phyloP scores from a whole-genome alignment of 1,140 invertebrate species.

The Drosophila bocqueti region DNA sequence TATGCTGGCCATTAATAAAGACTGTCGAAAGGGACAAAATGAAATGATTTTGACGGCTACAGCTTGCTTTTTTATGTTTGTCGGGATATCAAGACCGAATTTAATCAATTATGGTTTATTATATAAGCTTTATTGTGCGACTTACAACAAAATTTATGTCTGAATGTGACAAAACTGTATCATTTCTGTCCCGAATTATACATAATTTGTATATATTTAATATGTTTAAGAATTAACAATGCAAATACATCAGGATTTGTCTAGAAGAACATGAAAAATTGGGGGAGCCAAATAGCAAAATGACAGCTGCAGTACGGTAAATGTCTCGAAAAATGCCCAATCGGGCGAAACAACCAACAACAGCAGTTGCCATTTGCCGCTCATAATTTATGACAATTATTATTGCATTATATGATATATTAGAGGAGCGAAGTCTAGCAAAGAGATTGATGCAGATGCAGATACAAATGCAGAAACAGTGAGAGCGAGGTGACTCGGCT shows the following conservation, averaged over 20 bases:
- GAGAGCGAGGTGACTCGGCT: constrained; percentile 44
- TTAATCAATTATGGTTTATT: constrained; percentile 1
- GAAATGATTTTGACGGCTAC: constrained; percentile 6
- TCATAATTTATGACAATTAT: constrained; percentile 78
- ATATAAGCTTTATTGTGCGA: neutral
- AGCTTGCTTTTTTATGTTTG: constrained; percentile 3
- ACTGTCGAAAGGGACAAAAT: constrained; percentile 1
- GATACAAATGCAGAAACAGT: neutral
- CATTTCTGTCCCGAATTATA: neutral
- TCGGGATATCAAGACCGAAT: neutral
- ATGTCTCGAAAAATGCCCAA: constrained; percentile 28
- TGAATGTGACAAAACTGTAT: neutral
- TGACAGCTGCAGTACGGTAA: constrained; percentile 63
- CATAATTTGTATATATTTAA: neutral
- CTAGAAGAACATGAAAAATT: constrained; percentile 5
- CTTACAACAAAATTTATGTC: neutral
- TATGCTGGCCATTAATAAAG: constrained; percentile 43
- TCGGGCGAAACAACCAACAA: constrained; percentile 5
- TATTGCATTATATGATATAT: constrained; percentile 47
- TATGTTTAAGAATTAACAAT: neutral
- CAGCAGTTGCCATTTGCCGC: constrained; percentile 49
- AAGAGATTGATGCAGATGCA: constrained; percentile 11
- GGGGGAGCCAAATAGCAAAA: constrained; percentile 13
- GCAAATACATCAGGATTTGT: constrained; percentile 1
- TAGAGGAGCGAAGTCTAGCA: constrained; percentile 1